A percentile compares a stretch with the other conserved stretches of the same genome.
phyloP scores from a whole-genome alignment of 2,797 vertebrate genomes.

The Pipistrellus pipistrellus region DNA sequence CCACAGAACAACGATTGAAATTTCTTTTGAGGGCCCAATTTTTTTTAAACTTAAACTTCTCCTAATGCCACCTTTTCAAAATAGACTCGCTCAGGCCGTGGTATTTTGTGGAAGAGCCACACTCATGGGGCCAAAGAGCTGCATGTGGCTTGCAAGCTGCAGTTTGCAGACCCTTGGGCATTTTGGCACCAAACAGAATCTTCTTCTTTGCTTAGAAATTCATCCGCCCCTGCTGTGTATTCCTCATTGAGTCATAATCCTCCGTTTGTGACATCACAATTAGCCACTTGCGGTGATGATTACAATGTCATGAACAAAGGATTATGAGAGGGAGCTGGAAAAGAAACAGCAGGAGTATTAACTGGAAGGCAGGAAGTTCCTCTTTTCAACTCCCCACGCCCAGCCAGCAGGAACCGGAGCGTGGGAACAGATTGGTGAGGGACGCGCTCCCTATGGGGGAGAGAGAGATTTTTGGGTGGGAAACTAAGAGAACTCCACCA shows the following conservation, averaged over 20 bases:
- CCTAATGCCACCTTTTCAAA: no score
- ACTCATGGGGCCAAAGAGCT: no score
- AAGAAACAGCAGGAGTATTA: constrained; percentile 71
- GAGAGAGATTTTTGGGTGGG: neutral
- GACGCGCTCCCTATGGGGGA: neutral
- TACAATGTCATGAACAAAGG: constrained; percentile 87
- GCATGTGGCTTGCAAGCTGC: no score
- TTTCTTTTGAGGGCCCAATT: no score
- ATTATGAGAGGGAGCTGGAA: constrained; percentile 81
- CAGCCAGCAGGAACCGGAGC: constrained; percentile 21
- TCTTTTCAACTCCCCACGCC: constrained; percentile 19
- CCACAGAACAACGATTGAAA: no score
- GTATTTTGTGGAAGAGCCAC: no score
- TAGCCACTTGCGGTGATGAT: constrained; percentile 86
- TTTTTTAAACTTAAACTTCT: no score
- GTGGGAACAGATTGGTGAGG: neutral
- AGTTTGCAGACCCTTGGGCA: constrained; percentile 66
- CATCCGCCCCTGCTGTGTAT: constrained; percentile 77
- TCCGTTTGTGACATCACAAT: constrained; percentile 84
- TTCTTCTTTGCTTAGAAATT: constrained; percentile 84
- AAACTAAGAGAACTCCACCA: neutral
- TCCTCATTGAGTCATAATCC: constrained; percentile 75
- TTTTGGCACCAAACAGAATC: constrained; percentile 83
- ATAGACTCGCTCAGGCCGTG: no score
- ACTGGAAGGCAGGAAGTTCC: constrained; percentile 69